A percentile compares a stretch with the other conserved stretches of the same genome.
phyloP scores from a whole-genome alignment of 2,797 vertebrate genomes.

The Hafferia zeledoni region DNA sequence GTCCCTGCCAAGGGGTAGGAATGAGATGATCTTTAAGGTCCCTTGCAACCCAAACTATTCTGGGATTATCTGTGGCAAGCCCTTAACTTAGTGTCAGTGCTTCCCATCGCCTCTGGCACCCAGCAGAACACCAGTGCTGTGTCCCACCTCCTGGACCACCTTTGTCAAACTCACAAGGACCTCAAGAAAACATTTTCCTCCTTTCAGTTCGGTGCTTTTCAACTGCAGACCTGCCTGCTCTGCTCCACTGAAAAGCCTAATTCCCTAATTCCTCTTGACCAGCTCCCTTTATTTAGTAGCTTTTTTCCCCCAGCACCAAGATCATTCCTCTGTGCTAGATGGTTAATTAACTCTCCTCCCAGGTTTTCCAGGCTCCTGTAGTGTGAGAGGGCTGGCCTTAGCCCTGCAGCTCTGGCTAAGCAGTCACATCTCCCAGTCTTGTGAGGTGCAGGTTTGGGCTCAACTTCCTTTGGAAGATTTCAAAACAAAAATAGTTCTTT shows the following conservation, averaged over 20 bases:
- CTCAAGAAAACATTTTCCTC: neutral
- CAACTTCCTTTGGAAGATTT: neutral
- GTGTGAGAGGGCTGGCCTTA: neutral
- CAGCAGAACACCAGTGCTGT: rapidly evolving
- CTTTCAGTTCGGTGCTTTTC: neutral
- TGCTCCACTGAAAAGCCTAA: neutral
- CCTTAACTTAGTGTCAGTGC: neutral
- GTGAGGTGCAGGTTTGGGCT: neutral
- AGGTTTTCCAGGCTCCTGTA: neutral
- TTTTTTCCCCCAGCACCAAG: neutral
- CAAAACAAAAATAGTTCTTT: neutral
- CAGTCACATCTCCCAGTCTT: rapidly evolving
- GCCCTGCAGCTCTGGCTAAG: neutral
- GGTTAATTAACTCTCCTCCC: neutral
- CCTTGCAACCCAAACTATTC: neutral
- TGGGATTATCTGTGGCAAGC: neutral
- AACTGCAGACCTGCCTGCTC: neutral
- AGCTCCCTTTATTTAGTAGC: neutral
- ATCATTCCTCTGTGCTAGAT: neutral
- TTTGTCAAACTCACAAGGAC: neutral
- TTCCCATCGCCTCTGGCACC: neutral
- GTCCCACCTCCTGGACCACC: neutral
- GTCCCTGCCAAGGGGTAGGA: neutral
- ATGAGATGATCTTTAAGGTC: neutral
- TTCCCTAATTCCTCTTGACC: neutral